A percentile compares a stretch with the other conserved stretches of the same genome.
These are phyloP conservation scores for Margarornis squamiger DNA, from an alignment of 2,797 vertebrate species.

Conservation along the genomic window DNA sequence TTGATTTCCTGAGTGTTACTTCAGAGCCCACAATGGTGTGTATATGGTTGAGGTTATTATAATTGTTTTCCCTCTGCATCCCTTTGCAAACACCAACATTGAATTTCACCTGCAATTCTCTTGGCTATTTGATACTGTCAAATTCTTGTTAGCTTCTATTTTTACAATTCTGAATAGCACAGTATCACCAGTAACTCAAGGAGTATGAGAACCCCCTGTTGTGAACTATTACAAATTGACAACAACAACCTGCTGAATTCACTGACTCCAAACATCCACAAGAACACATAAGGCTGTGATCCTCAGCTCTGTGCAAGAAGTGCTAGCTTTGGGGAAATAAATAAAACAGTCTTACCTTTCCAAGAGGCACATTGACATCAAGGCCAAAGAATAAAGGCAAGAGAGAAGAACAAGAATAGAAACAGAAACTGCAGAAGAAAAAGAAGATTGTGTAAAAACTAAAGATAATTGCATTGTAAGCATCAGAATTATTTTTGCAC, in stretches of 20 bases:
- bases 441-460: conserved; percentile 68
- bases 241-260: not conserved
- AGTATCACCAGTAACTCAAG: not conserved
- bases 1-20: not conserved
- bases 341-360: conserved; percentile 84
- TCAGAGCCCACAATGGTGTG: not conserved
- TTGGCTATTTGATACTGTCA: not conserved
- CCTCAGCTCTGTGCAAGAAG: not conserved
- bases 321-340: conserved; percentile 40
- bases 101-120: not conserved
- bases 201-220: not conserved
- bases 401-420: conserved; percentile 99
- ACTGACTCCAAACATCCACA: not conserved
- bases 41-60: not conserved
- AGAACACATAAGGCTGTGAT: not conserved
- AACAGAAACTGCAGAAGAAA: conserved; percentile 94
- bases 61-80: not conserved
- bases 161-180: not conserved
- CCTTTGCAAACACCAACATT: not conserved
- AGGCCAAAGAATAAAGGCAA: conserved; percentile 99
- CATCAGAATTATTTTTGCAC: conserved; percentile 3
- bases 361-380: conserved; percentile 93
- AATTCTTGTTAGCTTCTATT: not conserved
- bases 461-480: not conserved
- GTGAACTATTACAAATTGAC: not conserved